These are phyloP conservation scores for Cylloceria caligata DNA, from an alignment of 2,888 invertebrate genomes.

Conservation along the genomic window DNA sequence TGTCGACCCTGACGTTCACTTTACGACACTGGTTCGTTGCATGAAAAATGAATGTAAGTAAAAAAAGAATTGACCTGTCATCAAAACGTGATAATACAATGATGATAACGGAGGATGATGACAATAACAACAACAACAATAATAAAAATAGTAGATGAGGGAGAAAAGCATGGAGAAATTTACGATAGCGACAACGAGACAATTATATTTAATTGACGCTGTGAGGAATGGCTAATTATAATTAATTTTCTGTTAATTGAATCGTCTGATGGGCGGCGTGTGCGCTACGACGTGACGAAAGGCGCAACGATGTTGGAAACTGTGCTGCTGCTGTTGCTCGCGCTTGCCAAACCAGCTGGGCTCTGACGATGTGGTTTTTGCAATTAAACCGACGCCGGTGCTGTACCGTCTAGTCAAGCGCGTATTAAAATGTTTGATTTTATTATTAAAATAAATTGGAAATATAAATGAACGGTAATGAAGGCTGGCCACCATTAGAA, in stretches of 20 bases:
- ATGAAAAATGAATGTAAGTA: background rate
- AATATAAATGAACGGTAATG: background rate
- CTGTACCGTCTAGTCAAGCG: background rate
- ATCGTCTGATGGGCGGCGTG: slow-evolving; percentile 29
- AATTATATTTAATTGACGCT: slow-evolving; percentile 50
- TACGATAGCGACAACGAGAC: background rate
- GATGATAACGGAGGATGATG: no score
- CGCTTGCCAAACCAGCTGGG: slow-evolving; percentile 29
- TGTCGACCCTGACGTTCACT: slow-evolving; percentile 50
- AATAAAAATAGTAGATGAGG: slow-evolving; percentile 15
- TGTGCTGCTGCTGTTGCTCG: background rate
- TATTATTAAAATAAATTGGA: slow-evolving; percentile 1
- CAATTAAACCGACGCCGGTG: slow-evolving; percentile 20
- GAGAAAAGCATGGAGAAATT: slow-evolving; percentile 15
- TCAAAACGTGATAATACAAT: background rate
- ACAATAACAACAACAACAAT: background rate
- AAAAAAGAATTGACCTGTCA: background rate
- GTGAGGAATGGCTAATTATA: slow-evolving; percentile 46
- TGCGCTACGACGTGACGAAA: slow-evolving; percentile 28
- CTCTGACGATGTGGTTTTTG: slow-evolving; percentile 17
- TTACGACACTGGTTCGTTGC: background rate
- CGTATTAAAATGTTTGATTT: background rate
- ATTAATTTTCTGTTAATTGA: slow-evolving; percentile 57
- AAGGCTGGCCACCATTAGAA: background rate
- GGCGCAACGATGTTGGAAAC: slow-evolving; percentile 22